A percentile compares a stretch with the other conserved stretches of the same genome.
These are phyloP conservation scores for Drosophila pallidifrons DNA, from an alignment of 1,140 invertebrate species.

Conservation along the genomic window DNA sequence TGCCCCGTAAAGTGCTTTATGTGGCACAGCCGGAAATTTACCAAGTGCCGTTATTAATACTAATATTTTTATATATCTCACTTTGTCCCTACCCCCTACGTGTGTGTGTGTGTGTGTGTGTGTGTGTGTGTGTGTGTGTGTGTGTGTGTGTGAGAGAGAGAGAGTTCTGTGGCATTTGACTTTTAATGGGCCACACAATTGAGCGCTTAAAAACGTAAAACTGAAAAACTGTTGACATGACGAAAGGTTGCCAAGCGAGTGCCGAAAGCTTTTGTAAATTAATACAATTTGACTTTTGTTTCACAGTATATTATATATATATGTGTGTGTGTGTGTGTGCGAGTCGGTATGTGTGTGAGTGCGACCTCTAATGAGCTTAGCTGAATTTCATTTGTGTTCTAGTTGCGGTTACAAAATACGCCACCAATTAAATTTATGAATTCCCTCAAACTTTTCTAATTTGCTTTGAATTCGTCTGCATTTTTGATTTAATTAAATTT, in stretches of 20 bases:
- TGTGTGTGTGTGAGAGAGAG: conserved; percentile 44
- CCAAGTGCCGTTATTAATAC: conserved; percentile 72
- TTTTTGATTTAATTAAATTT: neutral
- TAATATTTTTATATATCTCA: conserved; percentile 59
- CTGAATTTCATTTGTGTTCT: neutral
- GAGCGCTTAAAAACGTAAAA: conserved; percentile 37
- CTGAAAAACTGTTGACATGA: conserved; percentile 34
- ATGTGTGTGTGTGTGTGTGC: conserved; percentile 11
- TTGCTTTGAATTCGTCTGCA: neutral
- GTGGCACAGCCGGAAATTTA: conserved; percentile 49
- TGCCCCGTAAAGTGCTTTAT: conserved; percentile 55
- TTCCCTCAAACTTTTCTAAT: neutral
- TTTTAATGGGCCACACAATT: conserved; percentile 67
- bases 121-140: conserved; percentile 34
- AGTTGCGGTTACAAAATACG: neutral
- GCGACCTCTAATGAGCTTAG: conserved; percentile 14
- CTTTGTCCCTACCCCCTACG: conserved; percentile 12
- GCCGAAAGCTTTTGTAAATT: conserved; percentile 24
- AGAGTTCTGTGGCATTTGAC: conserved; percentile 61
- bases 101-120: conserved; percentile 46
- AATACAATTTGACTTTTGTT: conserved; percentile 47
- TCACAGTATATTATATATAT: conserved; percentile 13
- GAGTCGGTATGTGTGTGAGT: conserved; percentile 9
- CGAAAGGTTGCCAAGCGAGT: conserved; percentile 40
- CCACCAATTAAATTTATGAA: conserved; percentile 16